Conservation (phyloP, 92 coral and sea anemone species). For the Zoanthus sociatus region DNA sequence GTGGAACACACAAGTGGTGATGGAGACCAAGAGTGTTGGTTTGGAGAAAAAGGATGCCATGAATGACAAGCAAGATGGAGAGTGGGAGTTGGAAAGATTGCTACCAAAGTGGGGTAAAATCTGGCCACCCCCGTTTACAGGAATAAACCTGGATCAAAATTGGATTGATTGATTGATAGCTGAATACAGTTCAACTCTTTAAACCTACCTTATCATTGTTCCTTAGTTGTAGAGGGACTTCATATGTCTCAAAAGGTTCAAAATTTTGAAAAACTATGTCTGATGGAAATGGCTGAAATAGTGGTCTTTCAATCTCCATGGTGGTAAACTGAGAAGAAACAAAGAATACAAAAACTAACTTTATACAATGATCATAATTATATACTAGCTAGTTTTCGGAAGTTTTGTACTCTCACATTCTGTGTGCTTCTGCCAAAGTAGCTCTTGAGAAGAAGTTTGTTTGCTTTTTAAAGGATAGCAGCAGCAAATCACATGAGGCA, state of each 20-base stretch:
- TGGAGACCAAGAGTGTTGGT: no score
- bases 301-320: conserved; percentile 94
- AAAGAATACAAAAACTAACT: neutral
- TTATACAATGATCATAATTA: neutral
- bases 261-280: conserved; percentile 98
- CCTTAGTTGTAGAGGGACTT: conserved; percentile 89
- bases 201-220: conserved; percentile 91
- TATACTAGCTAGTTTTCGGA: no score
- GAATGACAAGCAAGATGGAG: no score
- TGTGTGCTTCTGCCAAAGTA: no score
- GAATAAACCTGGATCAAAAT: neutral
- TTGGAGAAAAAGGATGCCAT: no score
- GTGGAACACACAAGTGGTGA: no score
- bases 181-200: neutral
- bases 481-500: no score
- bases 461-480: no score
- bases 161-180: neutral
- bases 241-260: conserved; percentile 88
- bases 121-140: neutral
- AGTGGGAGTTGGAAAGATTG: no score
- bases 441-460: no score
- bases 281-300: conserved; percentile 98
- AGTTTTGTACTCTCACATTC: no score
- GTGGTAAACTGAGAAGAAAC: conserved; percentile 78
- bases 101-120: no score